Conservation (phyloP, 2,888 invertebrate genomes). For the Notodonta dromedarius region DNA sequence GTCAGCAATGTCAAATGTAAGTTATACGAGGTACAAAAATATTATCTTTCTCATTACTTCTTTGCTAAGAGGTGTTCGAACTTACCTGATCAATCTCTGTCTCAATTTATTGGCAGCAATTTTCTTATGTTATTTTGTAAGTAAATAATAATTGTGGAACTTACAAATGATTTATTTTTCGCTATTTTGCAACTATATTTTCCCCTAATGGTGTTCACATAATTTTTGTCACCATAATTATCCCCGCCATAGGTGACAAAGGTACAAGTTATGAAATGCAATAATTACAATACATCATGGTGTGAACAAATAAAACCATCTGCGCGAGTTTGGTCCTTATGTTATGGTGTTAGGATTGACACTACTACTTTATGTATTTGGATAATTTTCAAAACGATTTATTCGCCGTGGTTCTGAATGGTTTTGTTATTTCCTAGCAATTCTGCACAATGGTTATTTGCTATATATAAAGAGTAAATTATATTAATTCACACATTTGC, state of each 20-base stretch:
- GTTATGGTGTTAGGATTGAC: neutral
- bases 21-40: neutral
- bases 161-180: too few species aligned
- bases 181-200: neutral
- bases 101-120: too few species aligned
- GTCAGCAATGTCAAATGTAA: neutral
- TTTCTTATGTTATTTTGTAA: too few species aligned
- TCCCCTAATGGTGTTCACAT: neutral
- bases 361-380: slow-evolving; percentile 2
- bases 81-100: too few species aligned
- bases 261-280: slow-evolving; percentile 27
- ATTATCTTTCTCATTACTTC: too few species aligned
- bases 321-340: slow-evolving; percentile 17
- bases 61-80: too few species aligned
- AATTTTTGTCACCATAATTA: slow-evolving; percentile 1
- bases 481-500: slow-evolving; percentile 58
- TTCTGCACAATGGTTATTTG: slow-evolving; percentile 32
- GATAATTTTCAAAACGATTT: slow-evolving; percentile 19
- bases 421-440: slow-evolving; percentile 23
- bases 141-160: too few species aligned
- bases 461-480: slow-evolving; percentile 47
- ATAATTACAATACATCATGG: slow-evolving; percentile 17
- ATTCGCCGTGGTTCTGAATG: slow-evolving; percentile 14
- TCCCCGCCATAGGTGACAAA: slow-evolving; percentile 4
- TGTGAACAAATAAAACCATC: neutral